Evolutionary conservation across 1,140 invertebrate genomes (phyloP), one percentile per base, ranked within the genome.

Genomic region (Trichoplusia ni): DNA sequence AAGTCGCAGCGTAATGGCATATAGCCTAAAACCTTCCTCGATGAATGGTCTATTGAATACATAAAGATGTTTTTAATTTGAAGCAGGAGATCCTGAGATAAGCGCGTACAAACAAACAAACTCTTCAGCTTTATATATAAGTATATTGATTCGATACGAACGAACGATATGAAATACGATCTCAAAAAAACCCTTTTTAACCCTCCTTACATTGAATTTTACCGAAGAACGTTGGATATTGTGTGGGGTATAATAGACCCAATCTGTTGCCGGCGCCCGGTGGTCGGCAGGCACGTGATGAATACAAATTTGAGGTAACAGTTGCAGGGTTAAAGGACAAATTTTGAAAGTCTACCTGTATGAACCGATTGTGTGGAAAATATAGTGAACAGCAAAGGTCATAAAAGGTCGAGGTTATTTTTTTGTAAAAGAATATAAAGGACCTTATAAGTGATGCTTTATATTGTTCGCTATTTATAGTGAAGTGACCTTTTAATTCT

Each of bases 201-300:
- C 44, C 54, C 35, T 59, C 2, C 54, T 29, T 37, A 65, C 33
- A 31, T 65, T 51, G 64, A 65, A 51, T 65, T 58, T 58, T 13
- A 44, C 54, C 46, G 54, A 37, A 27, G 44, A 65, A 44, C 44
- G 35, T 14, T 11, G 27, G 64, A 35, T 65, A 60, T 65, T 59
- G 64, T 65, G 25, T 44, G 25, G 54, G 54, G 37, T 42, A 65
- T 65, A 65, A 65, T 65, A 59, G 64, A 51, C 35, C 64, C 64
- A 65, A 65, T 65, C 64, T 65, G 64, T 49, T 42, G 46, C 54
- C 54, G 9, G 8, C 16, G 29, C 29, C 53, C 60, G 11, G 13
- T 56, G 54, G 54, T 37, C 31, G 40, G 38, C 31, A 18, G 8
- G 18, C 54, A 54, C 46, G 46, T 21, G 54, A 59, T 65, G 64